These are phyloP conservation scores for Tetranychus urticae DNA, from an alignment of 1,140 invertebrate species.

Conservation along the genomic window DNA sequence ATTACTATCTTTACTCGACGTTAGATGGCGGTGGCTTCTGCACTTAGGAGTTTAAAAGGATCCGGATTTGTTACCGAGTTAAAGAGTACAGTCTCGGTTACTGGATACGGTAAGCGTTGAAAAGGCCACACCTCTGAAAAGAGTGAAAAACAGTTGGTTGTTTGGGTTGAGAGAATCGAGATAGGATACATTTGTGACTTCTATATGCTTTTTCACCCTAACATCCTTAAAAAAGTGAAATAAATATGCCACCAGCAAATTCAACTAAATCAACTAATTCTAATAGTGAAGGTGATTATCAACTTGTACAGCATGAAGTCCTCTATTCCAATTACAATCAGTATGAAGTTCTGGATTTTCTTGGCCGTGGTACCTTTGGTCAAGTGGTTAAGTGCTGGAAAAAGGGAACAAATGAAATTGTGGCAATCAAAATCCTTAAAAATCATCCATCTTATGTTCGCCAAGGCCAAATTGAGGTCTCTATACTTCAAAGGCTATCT, in stretches of 20 bases:
- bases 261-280: constrained; percentile 29
- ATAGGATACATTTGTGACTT: no score
- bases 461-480: constrained; percentile 96
- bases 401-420: constrained; percentile 97
- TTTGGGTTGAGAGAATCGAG: no score
- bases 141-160: no score
- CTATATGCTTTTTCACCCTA: no score
- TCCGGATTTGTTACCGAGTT: no score
- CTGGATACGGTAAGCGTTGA: no score
- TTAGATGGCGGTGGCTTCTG: no score
- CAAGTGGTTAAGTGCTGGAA: constrained; percentile 99
- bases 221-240: no score
- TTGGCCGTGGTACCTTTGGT: constrained; percentile 83
- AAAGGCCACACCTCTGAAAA: no score
- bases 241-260: constrained; percentile 28
- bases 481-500: constrained; percentile 82
- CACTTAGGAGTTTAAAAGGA: no score
- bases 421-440: constrained; percentile 98
- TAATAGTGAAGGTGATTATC: constrained; percentile 74
- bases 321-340: constrained; percentile 75
- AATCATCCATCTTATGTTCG: constrained; percentile 98
- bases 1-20: no score
- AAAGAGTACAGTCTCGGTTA: no score
- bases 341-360: constrained; percentile 93
- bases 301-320: constrained; percentile 91